These are phyloP conservation scores for Psococerastis gibbosa DNA, from an alignment of 2,888 invertebrate species.

Conservation along the genomic window DNA sequence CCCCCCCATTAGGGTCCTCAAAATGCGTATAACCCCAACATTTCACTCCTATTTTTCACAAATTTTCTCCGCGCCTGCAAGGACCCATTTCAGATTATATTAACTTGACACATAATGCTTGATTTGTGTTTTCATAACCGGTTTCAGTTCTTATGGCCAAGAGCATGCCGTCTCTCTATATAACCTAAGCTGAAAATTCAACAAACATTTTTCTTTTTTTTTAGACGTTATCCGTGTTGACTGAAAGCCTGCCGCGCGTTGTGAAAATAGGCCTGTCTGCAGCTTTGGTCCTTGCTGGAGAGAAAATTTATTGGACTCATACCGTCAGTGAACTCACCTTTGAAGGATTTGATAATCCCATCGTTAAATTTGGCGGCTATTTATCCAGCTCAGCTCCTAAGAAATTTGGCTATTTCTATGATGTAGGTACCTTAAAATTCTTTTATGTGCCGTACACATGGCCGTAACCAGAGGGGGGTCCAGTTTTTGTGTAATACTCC, in stretches of 20 bases:
- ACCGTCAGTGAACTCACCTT: conserved; percentile 52
- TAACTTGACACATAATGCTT: background rate
- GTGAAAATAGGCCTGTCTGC: too few relatives aligned
- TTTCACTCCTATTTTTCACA: too few relatives aligned
- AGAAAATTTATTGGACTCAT: conserved; percentile 30
- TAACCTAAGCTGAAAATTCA: background rate
- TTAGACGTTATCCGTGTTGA: background rate
- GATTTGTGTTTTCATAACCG: background rate
- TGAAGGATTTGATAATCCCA: conserved; percentile 56
- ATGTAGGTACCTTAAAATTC: conserved; percentile 25
- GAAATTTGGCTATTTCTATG: conserved; percentile 73
- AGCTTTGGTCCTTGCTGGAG: conserved; percentile 28
- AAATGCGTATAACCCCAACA: too few relatives aligned
- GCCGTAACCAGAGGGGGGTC: background rate
- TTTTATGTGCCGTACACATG: background rate
- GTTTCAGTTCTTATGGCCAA: conserved; percentile 1
- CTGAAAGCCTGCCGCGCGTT: too few relatives aligned
- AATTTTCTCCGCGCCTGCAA: background rate
- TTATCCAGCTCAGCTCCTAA: conserved; percentile 27
- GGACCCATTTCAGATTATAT: background rate
- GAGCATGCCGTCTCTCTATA: too few relatives aligned
- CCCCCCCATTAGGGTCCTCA: too few relatives aligned
- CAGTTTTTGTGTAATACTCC: too few relatives aligned
- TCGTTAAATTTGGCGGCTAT: conserved; percentile 32
- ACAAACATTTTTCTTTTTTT: background rate